Evolutionary conservation across 2,797 vertebrate genomes (phyloP).

Genomic region (Gadopsis bispinosus): DNA sequence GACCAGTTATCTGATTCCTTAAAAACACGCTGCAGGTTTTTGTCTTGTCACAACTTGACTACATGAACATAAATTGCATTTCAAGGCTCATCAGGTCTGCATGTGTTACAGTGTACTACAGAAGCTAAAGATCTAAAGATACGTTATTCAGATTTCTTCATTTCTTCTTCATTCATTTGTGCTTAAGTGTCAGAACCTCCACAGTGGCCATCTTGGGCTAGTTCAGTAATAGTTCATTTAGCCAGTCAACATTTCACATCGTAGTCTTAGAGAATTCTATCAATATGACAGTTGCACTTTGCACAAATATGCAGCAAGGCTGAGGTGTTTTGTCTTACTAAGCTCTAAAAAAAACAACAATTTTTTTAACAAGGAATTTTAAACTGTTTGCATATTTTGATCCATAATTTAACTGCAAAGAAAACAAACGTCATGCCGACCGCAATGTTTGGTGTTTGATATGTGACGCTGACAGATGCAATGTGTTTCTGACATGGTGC

Average conservation of each 20-base stretch:
- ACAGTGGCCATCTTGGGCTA: neutral
- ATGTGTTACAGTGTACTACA: neutral
- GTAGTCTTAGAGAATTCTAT: neutral
- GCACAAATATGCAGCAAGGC: neutral
- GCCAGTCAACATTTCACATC: neutral
- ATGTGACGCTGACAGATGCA: neutral
- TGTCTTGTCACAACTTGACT: constrained; percentile 23
- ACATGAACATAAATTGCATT: neutral
- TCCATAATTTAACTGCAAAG: constrained; percentile 10
- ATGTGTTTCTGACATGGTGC: constrained; percentile 6
- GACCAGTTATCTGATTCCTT: constrained; percentile 13
- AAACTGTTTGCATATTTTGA: neutral
- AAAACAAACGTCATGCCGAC: neutral
- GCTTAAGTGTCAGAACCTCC: neutral
- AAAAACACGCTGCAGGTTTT: neutral
- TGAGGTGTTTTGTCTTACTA: neutral
- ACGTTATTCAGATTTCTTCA: neutral
- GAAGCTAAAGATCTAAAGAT: neutral
- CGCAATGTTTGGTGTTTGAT: constrained; percentile 13
- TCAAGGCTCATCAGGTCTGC: neutral
- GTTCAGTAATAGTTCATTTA: neutral
- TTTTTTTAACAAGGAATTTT: neutral
- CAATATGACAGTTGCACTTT: neutral
- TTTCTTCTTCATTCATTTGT: neutral
- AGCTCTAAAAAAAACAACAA: neutral